Evolutionary conservation across 2,888 invertebrate genomes (phyloP), one percentile per base, ranked within the genome.

Genomic region (Camponotus fellah): DNA sequence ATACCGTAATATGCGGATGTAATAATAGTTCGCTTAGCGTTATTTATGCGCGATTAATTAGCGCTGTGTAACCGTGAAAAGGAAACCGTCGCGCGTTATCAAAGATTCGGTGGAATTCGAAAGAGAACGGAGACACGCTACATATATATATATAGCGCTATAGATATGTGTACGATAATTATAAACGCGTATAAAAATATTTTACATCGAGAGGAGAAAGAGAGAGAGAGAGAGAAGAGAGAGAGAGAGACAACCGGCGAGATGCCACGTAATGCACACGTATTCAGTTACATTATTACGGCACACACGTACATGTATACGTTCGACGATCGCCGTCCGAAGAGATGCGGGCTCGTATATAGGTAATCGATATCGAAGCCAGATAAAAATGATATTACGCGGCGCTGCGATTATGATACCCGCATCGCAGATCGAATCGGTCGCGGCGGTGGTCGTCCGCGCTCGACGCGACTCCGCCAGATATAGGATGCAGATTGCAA

Each of bases 21-120:
- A 89, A 90, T 87, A 86, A 86, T 89, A 88, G 86, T 85, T 80
- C 87, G 89, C 90, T 90, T 89, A 90, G 87, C 86, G 81, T 87
- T 88, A 89, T 89, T 89, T 86, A 87, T 81, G 81, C 75, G 81
- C 81, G 76, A 75, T 75, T 75, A 75, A 81, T 81, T 75, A 75
- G 64, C 12, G 76, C 64, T 21, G 79, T 69, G 43, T 69, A 76
- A 65, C 34, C 32, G 71, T 21, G 71, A 80, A 80, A 80, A 80
- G 71, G 40, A 64, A 40, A 46, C 43, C 17, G 64, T 40, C 58
- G 21, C 71, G 58, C 46, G 79, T 79, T 46, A 37, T 46, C 32
- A 34, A 68, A 46, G 79, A 71, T 46, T 37, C 58, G 71, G 4
- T 37, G 12, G 56, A n/a, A 79, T 60, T 79, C 58, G 21, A 43